phyloP scores from a whole-genome alignment of 1,140 invertebrate genomes.

The Anastrepha obliqua region DNA sequence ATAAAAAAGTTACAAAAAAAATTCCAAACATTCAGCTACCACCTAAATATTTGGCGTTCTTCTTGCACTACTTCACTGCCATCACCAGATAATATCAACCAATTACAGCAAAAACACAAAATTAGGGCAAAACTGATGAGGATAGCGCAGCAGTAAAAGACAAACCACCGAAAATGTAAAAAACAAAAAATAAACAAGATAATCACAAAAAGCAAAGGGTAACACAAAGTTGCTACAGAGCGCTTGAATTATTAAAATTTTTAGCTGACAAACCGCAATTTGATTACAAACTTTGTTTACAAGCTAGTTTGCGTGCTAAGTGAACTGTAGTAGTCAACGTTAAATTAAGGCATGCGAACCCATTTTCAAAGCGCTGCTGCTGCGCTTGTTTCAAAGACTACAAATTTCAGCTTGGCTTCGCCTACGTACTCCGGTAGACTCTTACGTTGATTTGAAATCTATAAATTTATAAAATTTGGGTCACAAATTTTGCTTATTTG shows the following conservation, averaged over 20 bases:
- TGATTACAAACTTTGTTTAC: constrained; percentile 50
- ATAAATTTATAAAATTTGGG: constrained; percentile 49
- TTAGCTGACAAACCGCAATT: constrained; percentile 48
- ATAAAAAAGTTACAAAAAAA: not conserved
- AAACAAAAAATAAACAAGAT: not conserved
- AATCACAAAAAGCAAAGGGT: not conserved
- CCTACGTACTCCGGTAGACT: not conserved
- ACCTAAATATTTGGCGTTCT: too few species aligned
- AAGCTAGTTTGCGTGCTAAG: not conserved
- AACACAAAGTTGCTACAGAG: not conserved
- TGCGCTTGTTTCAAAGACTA: not conserved
- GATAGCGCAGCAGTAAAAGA: not conserved
- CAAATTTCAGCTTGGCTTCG: too few species aligned
- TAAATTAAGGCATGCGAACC: not conserved
- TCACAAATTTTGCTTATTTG: constrained; percentile 33
- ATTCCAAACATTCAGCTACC: not conserved
- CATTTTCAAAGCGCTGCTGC: not conserved
- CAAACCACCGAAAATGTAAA: not conserved
- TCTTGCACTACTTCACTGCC: too few species aligned
- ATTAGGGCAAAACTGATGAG: constrained; percentile 1
- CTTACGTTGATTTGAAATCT: not conserved
- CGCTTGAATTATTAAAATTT: constrained; percentile 34
- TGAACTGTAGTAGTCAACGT: not conserved
- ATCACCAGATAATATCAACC: too few species aligned
- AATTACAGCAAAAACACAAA: not conserved